A percentile compares a stretch with the other conserved stretches of the same genome.
Evolutionary conservation across 2,888 invertebrate species (phyloP).

Genomic region (Octodonta nipae): DNA sequence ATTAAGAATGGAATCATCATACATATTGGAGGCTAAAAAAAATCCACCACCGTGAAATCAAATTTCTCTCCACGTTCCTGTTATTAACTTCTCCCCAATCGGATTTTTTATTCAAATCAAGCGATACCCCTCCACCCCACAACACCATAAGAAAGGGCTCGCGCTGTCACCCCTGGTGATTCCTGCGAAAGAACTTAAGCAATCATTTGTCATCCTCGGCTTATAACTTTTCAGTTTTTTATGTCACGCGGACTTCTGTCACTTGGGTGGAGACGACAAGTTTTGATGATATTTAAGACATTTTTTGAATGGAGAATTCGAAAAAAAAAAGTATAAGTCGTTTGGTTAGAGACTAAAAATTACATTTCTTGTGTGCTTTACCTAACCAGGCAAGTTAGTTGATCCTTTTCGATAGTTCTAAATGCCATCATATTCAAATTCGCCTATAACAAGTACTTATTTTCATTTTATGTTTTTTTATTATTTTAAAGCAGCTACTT

Average conservation of each 20-base stretch:
- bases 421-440: too few species aligned
- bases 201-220: constrained; percentile 35
- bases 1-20: too few species aligned
- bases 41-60: constrained; percentile 33
- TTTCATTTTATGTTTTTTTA: too few species aligned
- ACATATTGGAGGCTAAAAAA: constrained; percentile 31
- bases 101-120: constrained; percentile 39
- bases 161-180: constrained; percentile 20
- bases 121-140: constrained; percentile 6
- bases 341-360: too few species aligned
- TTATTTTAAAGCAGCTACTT: too few species aligned
- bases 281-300: constrained; percentile 20
- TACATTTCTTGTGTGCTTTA: too few species aligned
- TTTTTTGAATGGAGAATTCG: constrained; percentile 13
- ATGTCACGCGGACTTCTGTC: constrained; percentile 10
- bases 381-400: too few species aligned
- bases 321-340: too few species aligned
- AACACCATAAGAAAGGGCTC: constrained; percentile 11
- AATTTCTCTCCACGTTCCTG: constrained; percentile 38
- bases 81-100: constrained; percentile 37
- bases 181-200: constrained; percentile 23
- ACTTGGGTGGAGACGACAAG: constrained; percentile 18
- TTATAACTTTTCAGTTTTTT: constrained; percentile 27
- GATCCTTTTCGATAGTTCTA: too few species aligned
- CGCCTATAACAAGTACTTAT: too few species aligned